Percentiles rank a stretch among this genome's conserved stretches.
Evolutionary conservation across 1,140 invertebrate species (phyloP).

Genomic region (Drosophila watanabei): DNA sequence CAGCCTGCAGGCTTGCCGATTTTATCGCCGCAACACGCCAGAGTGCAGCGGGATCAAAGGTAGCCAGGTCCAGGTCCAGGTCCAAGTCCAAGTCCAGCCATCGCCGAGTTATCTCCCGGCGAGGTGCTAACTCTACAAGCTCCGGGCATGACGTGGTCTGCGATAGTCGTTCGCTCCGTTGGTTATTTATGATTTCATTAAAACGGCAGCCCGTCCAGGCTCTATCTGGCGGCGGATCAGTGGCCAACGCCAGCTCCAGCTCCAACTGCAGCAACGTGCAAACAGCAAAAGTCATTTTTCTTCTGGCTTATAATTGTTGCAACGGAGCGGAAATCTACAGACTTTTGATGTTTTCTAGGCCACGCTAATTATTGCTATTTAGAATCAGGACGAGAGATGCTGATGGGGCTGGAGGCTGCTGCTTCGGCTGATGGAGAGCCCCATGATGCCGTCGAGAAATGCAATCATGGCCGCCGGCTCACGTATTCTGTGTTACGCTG

Average conservation of each 20-base stretch:
- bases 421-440: constrained; percentile 36
- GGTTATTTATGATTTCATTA: constrained; percentile 85
- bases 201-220: constrained; percentile 77
- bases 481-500: constrained; percentile 84
- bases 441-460: constrained; percentile 66
- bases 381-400: constrained; percentile 53
- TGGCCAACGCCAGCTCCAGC: constrained; percentile 33
- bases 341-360: constrained; percentile 80
- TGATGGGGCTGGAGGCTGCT: background rate
- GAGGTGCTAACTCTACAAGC: constrained; percentile 80
- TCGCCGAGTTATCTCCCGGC: constrained; percentile 46
- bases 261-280: constrained; percentile 68
- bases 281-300: constrained; percentile 82
- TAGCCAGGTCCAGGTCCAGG: constrained; percentile 46
- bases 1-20: constrained; percentile 30
- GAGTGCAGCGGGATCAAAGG: constrained; percentile 77
- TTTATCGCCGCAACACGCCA: constrained; percentile 79
- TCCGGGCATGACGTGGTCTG: constrained; percentile 57
- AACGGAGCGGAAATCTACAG: constrained; percentile 69
- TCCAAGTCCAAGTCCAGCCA: constrained; percentile 16
- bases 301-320: constrained; percentile 74
- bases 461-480: constrained; percentile 80
- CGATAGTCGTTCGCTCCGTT: constrained; percentile 60
- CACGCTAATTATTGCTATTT: constrained; percentile 84
- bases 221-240: constrained; percentile 80